Evolutionary conservation across 2,797 vertebrate species (phyloP), one percentile per base, ranked within the genome.

Genomic region (Sebastes ruberrimus): DNA sequence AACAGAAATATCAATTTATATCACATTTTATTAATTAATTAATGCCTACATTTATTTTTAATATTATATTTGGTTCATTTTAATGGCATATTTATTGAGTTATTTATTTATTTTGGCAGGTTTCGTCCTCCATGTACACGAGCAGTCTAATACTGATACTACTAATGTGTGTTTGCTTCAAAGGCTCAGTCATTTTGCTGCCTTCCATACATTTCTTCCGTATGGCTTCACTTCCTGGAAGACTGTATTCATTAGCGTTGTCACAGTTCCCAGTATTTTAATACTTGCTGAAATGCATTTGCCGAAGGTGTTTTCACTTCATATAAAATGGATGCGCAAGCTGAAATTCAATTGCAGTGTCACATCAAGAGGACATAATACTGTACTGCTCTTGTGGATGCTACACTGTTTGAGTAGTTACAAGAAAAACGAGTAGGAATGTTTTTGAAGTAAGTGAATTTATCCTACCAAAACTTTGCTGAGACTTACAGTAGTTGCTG

Each of bases 201-300:
- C 11, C 38, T 64, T 7, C 38, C 3, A 33, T 30, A 35, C 64
- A 60, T 74, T 56, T 74, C 61, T 70, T 75, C 14, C 27, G 2
- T 63, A n/a, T 65, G 60, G 55, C 59, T 53, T 81, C 10, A 69
- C 56, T 70, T 67, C 61, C 27, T 49, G 25, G 38, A 74, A 30
- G 23, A 23, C 59, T 56, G 30, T 72, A 64, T 80, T 80, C 66
- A 71, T 76, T 68, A 82, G 55, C 13, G 28, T 64, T 82, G 80
- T 73, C 70, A 75, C 35, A n/a, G 59, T 76, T 78, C 42, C 66
- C 60, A 61, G 23, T 55, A 63, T 84, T 79, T 80, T 74, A 86
- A 77, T 81, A 57, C 28, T 49, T 66, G 33, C 70, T 80, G 74
- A 81, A 75, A 78, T 74, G 64, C n/a, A 16, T 35, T 72, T 65